Evolutionary conservation across 2,888 invertebrate genomes (phyloP), one percentile per base, ranked within the genome.

Genomic region (Oithona nana): DNA sequence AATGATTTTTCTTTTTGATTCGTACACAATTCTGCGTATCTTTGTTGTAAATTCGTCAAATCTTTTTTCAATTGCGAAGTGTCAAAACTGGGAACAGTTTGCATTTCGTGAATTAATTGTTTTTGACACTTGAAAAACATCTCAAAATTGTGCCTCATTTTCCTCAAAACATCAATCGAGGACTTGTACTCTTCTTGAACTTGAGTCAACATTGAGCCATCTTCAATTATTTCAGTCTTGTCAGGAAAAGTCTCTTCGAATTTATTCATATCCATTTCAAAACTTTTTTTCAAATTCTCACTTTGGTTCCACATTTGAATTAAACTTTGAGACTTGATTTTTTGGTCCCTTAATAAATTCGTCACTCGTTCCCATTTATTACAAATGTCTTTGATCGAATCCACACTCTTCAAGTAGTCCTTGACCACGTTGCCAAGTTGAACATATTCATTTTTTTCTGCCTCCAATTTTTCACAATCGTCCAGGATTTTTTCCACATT

Each of bases 321-420:
- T 63, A 88, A 77, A 49, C 85, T 78, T 8, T 81, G 79, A 66
- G 85, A 83, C 69, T 83, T 84, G 67, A 83, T 80, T 68, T 83
- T 83, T 63, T 84, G 82, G 64, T 86, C 84, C 62, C 80, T 79
- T 26, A 88, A 79, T 61, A 81, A 77, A 66, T 86, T 83, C 60
- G 83, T 82, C 1, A 86, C 76, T 72, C 83, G 83, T 70, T 88
- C 88, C 81, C 86, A 89, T 66, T 82, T 83, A 63, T 82, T 80
- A 69, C 89, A 88, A 51, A 86, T 80, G 1, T 83, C 79, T 0
- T 86, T 39, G 39, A 39, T 39, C 8, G 39, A 39, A 39, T 6
- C 6, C 16, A 6, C 39, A 39, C 39, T 39, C 6, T 39, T 39
- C 8, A 11, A 16, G 16, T 11, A 39, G 16, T 39, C 39, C 39